Base-by-base conservation (phyloP, 2,113 vertebrate genomes). In the Melanerpes aurifrons region DNA sequence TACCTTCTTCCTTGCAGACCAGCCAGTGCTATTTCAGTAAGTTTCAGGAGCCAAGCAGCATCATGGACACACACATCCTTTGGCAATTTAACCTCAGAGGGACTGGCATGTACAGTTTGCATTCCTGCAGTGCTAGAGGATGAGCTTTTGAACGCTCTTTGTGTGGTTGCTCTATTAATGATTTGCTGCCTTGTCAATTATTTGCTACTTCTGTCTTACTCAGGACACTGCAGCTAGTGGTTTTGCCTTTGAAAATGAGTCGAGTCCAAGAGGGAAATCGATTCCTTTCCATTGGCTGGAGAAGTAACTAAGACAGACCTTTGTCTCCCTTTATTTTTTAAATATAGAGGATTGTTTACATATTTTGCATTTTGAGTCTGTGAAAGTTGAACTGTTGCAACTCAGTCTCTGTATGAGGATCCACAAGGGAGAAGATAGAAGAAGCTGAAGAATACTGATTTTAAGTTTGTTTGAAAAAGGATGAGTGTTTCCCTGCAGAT, bases 401-500 rank as follows among this genome's bases (percentile, higher is more conserved):
- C 75, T 95, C 75, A 63, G 6, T 61, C 21, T 80, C n/a, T 93
- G 69, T 61, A 67, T 59, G 43, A 87, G 47, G 28, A 83, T 74
- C 64, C 53, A 22, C 3, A 5, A 28, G 54, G 53, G 31, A 80
- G 47, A 71, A 71, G 6, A 26, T 19, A 87, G 72, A 86, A 88
- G 54, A 0, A 80, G 32, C 40, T 77, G 47, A 91, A 63, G 48
- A 91, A 63, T 37, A 56, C 18, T 76, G 75, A 59, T 57, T 95
- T 70, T 4, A 54, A 63, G 29, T 6, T 21, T 63, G 61, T 77
- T 89, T 87, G 25, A 82, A 86, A 89, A 87, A 74, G 66, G 24
- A 37, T 59, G 26, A 80, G 73, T 69, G 57, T 85, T 85, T 85
- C 63, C 91, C 22, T 82, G 35, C 68, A 93, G 84, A 66, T 82